Percentiles rank a stretch among this genome's conserved stretches.
These are phyloP conservation scores for Neotoxoptera formosana DNA, from an alignment of 1,140 invertebrate species.

Conservation along the genomic window DNA sequence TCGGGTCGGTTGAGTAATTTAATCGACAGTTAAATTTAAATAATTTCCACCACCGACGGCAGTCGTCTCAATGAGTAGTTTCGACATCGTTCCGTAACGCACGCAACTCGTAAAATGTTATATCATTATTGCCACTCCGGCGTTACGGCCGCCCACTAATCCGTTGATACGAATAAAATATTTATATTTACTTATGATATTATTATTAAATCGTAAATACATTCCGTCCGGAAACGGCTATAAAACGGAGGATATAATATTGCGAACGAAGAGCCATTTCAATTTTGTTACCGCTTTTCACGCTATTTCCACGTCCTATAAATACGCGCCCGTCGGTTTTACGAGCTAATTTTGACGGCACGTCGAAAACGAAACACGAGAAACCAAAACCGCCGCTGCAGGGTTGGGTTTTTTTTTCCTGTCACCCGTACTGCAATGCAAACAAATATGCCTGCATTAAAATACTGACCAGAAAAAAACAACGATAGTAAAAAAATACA, in stretches of 20 bases:
- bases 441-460: background rate
- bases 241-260: slow-evolving; percentile 20
- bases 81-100: background rate
- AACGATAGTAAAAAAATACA: background rate
- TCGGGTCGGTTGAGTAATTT: background rate
- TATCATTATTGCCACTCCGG: background rate
- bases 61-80: background rate
- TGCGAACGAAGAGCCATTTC: background rate
- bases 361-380: background rate
- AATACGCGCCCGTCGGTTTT: slow-evolving; percentile 4
- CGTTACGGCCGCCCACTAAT: background rate
- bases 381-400: background rate
- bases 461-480: background rate
- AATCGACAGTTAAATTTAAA: background rate
- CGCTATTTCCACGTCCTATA: background rate
- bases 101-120: background rate
- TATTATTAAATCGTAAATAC: slow-evolving; percentile 27
- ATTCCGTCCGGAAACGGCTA: background rate
- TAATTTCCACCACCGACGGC: background rate
- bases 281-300: slow-evolving; percentile 13
- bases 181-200: slow-evolving; percentile 35
- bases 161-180: background rate
- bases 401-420: background rate
- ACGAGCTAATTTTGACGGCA: slow-evolving; percentile 15
- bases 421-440: background rate